phyloP scores from a whole-genome alignment of 2,113 vertebrate genomes.

The Nanorana parkeri region DNA sequence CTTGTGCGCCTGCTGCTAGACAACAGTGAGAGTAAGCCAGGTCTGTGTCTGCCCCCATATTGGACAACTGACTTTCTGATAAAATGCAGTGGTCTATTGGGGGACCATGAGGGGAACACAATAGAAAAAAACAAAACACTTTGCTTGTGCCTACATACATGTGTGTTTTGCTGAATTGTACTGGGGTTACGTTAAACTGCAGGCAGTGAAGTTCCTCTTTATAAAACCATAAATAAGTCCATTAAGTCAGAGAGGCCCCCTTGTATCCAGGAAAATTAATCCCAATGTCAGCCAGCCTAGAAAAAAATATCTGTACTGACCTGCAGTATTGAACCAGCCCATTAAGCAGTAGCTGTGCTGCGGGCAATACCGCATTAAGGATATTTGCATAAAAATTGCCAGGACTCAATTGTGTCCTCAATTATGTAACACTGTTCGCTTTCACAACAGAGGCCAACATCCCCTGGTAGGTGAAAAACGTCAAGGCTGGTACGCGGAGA shows the following conservation, averaged over 20 bases:
- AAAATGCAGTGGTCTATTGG: too few species aligned
- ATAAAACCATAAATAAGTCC: too few species aligned
- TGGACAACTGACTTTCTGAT: too few species aligned
- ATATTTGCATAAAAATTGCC: slow-evolving; percentile 48
- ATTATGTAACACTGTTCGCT: background rate
- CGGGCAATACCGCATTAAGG: slow-evolving; percentile 10
- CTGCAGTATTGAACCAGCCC: background rate
- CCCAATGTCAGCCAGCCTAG: background rate
- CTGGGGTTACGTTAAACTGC: too few species aligned
- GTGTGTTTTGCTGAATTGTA: too few species aligned
- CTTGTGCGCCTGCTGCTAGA: too few species aligned
- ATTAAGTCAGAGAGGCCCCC: background rate
- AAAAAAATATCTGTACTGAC: slow-evolving; percentile 7
- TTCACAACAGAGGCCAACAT: background rate
- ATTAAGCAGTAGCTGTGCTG: background rate
- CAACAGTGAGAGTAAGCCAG: too few species aligned
- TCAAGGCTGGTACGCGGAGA: background rate
- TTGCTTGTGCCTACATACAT: too few species aligned
- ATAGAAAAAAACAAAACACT: too few species aligned
- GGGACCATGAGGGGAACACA: too few species aligned
- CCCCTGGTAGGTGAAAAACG: slow-evolving; percentile 13
- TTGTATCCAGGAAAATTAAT: background rate
- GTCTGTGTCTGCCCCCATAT: too few species aligned
- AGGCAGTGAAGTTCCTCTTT: too few species aligned
- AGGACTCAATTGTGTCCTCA: slow-evolving; percentile 17